Evolutionary conservation across 2,888 invertebrate genomes (phyloP), one percentile per base, ranked within the genome.

Genomic region (Drosophila bunnanda): DNA sequence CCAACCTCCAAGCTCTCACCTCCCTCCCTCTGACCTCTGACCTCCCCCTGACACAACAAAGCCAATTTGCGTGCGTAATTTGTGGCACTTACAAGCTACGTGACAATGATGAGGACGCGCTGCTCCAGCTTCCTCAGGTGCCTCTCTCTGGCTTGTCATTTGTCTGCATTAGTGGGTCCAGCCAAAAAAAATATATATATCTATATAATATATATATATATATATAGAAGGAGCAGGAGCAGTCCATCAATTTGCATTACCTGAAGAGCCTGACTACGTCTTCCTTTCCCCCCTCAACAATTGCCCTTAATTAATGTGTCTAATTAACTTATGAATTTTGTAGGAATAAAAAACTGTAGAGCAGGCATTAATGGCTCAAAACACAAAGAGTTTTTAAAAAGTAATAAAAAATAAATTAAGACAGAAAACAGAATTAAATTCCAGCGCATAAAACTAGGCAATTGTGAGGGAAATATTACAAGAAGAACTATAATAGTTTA

Each of bases 61-160:
- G 86, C 86, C 88, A 88, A 88, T 89, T 88, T 88, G 86, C 86
- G 83, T 89, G 83, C 85, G 87, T 88, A 83, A 86, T 85, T 89
- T 87, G 89, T 74, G 81, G 80, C 87, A 88, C 86, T 83, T 86
- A 76, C 75, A 76, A 70, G 80, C 60, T 86, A 88, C 85, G 85
- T 85, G 85, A 59, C 68, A 59, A 57, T 57, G 72, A 72, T 64
- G 64, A 57, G 55, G 61, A 44, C 28, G 53, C 64, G 34, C 50
- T 46, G 50, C 65, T 34, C 44, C 43, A n/a, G 12, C 38, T 22
- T 52, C 55, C 43, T 41, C 85, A 84, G 76, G 80, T 82, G 83
- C 80, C 86, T 64, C 48, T 60, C 15, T 10, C 10, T 3, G 46
- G 69, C 48, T 62, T 88, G 85, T 86, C 85, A 86, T 86, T 86